Percentiles rank a stretch among this genome's conserved stretches.
phyloP scores from a whole-genome alignment of 2,113 vertebrate genomes.

The Forbesichthys papilliferus region DNA sequence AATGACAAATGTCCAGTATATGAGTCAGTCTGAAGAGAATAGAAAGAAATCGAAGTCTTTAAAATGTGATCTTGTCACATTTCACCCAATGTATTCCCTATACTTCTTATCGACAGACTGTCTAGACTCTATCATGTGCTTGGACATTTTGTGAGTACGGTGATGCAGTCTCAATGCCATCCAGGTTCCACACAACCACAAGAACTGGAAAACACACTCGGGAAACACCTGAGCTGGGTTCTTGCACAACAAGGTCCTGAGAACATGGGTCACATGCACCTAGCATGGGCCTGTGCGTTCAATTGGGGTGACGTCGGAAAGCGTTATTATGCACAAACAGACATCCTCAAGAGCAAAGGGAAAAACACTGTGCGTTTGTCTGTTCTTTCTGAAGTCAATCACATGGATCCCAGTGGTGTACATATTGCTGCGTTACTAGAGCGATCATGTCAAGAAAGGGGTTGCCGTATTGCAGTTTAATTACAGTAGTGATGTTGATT shows the following conservation, averaged over 20 bases:
- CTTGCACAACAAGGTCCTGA: conserved; percentile 44
- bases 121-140: conserved; percentile 21
- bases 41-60: conserved; percentile 42
- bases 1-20: conserved; percentile 52
- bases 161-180: conserved; percentile 21
- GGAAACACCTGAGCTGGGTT: conserved; percentile 30
- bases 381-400: background rate
- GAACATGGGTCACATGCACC: conserved; percentile 33
- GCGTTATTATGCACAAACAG: background rate
- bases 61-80: conserved; percentile 9
- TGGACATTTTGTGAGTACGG: background rate
- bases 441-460: too few species aligned
- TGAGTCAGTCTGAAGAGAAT: conserved; percentile 22
- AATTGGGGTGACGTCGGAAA: conserved; percentile 21
- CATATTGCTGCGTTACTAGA: too few species aligned
- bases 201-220: conserved; percentile 25
- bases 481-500: too few species aligned
- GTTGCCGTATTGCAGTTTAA: too few species aligned
- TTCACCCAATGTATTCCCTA: conserved; percentile 7
- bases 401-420: too few species aligned
- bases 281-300: conserved; percentile 14
- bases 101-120: conserved; percentile 7
- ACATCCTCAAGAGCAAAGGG: conserved; percentile 3
- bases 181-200: background rate
- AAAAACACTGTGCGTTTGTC: background rate